These are phyloP conservation scores for Hydropsyche betteni DNA, from an alignment of 2,888 invertebrate species.

Conservation along the genomic window DNA sequence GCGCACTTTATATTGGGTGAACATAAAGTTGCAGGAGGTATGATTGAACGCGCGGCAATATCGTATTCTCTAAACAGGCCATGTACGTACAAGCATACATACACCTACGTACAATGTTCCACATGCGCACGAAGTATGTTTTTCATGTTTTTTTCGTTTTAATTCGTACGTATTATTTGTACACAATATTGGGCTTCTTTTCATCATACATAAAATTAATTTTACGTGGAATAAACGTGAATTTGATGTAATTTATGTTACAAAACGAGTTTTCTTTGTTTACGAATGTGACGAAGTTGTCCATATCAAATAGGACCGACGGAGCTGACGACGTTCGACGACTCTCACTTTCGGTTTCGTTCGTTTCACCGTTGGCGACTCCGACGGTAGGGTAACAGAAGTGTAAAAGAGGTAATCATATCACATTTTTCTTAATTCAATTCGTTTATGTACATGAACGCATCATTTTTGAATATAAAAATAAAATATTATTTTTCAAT, in stretches of 20 bases:
- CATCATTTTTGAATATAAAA: not conserved
- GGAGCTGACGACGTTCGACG: not conserved
- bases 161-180: too few relatives aligned
- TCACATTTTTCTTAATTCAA: too few relatives aligned
- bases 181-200: too few relatives aligned
- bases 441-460: too few relatives aligned
- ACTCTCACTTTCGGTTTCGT: slow-evolving; percentile 44
- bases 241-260: too few relatives aligned
- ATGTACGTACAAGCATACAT: not conserved
- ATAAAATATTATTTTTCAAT: not conserved
- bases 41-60: not conserved
- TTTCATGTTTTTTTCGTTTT: not conserved
- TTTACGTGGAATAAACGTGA: too few relatives aligned
- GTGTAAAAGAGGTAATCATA: slow-evolving; percentile 18
- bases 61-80: not conserved
- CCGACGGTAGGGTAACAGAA: slow-evolving; percentile 30
- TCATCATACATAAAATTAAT: too few relatives aligned
- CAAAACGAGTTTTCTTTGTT: too few relatives aligned
- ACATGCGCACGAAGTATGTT: too few relatives aligned
- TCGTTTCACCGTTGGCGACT: slow-evolving; percentile 48
- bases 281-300: too few relatives aligned
- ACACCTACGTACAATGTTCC: not conserved
- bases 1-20: slow-evolving; percentile 45
- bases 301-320: too few relatives aligned
- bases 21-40: slow-evolving; percentile 34